Evolutionary conservation across 2,888 invertebrate species (phyloP).

Genomic region (Pseudeuparius sepicola): DNA sequence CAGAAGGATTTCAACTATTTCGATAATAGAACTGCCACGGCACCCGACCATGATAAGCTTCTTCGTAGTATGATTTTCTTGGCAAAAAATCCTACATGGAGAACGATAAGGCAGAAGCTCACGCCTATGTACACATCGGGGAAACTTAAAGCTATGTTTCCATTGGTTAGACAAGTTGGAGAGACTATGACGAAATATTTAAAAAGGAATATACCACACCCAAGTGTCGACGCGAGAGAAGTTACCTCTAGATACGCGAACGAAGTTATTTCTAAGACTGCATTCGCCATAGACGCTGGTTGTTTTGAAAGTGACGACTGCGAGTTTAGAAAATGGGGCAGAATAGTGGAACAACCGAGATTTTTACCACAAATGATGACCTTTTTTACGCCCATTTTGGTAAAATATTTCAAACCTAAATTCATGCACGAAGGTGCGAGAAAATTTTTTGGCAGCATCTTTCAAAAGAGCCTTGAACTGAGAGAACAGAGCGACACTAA

Average conservation of each 20-base stretch:
- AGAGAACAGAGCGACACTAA: conserved; percentile 26
- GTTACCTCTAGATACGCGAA: conserved; percentile 35
- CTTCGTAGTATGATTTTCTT: conserved; percentile 37
- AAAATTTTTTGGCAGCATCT: conserved; percentile 27
- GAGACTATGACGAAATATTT: conserved; percentile 26
- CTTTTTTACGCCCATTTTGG: conserved; percentile 28
- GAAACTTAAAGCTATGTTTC: conserved; percentile 45
- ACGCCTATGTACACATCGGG: conserved; percentile 46
- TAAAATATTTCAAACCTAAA: conserved; percentile 25
- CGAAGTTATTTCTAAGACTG: conserved; percentile 38
- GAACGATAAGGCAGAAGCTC: conserved; percentile 40
- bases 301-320: conserved; percentile 34
- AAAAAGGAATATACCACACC: conserved; percentile 16
- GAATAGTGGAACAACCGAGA: too few relatives aligned
- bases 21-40: too few relatives aligned
- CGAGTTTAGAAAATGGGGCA: conserved; percentile 34
- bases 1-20: conserved; percentile 43
- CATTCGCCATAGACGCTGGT: conserved; percentile 39
- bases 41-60: conserved; percentile 38
- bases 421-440: conserved; percentile 26
- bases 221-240: conserved; percentile 26
- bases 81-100: conserved; percentile 44
- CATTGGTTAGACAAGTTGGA: conserved; percentile 37
- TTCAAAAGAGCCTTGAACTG: conserved; percentile 29
- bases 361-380: conserved; percentile 25